Evolutionary conservation across 2,888 invertebrate genomes (phyloP), one percentile per base, ranked within the genome.

Genomic region (Lepeophtheirus nordmannii): DNA sequence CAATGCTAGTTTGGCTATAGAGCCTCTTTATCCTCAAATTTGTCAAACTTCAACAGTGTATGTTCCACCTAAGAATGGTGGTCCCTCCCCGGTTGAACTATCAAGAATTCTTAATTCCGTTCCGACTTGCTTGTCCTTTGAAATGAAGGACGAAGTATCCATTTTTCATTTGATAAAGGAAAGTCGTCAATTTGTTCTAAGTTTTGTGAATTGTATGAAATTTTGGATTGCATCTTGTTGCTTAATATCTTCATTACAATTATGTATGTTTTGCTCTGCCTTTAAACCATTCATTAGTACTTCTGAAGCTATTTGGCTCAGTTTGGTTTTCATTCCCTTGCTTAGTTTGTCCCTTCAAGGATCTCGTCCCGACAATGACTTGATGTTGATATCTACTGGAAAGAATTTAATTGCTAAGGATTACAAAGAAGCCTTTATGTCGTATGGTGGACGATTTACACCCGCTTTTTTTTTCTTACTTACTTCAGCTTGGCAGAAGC

Each of bases 1-100:
- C 1, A 93, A 96, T 76, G 86, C 86, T 76, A 92, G 93, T 74
- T 84, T 94, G 72, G 90, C 89, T 9, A 85, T 96, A 37, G 91
- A 93, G 74, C 94, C 96, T 0, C 76, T 93, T 56, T 92, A 91
- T 76, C 93, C 96, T 0, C 87, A 88, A 78, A 82, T 87, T 14
- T 40, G 40, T 12, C 57, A 59, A 67, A 60, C 40, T 23, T 79
- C 79, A 2, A 76, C 78, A 70, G 72, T 73, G 20, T 72, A 73
- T 10, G 72, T 76, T 7, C 74, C 76, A 41, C 72, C 73, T 23
- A 62, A 62, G 40, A 53, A 22, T 23, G 73, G 76, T 12, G 75
- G 76, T 63, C 72, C 77, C n/a, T 75, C 88, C 1, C 91, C 92
- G 2, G 83, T 87, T 37, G 88, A 90, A 72, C 75, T 93, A 40